A percentile compares a stretch with the other conserved stretches of the same genome.
phyloP scores from a whole-genome alignment of 2,888 invertebrate species.

The Conchocele bisecta region DNA sequence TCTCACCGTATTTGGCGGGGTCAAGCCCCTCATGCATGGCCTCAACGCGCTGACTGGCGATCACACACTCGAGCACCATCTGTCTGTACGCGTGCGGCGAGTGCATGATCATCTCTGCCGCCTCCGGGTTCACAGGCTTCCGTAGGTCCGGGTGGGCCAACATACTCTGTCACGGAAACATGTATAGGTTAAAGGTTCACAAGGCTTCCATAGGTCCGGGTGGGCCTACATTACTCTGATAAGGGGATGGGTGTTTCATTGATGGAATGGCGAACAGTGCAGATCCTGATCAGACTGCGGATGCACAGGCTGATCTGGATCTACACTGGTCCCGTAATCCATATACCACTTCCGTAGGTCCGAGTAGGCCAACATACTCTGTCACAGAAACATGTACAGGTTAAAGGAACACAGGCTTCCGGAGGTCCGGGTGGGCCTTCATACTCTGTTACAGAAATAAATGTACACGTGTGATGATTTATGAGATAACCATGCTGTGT shows the following conservation, averaged over 20 bases:
- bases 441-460: conserved; percentile 69
- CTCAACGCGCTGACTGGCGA: conserved; percentile 78
- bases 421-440: too few species aligned
- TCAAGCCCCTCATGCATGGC: conserved; percentile 62
- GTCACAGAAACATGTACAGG: too few species aligned
- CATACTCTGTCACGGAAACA: conserved; percentile 68
- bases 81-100: conserved; percentile 78
- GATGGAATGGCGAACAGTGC: too few species aligned
- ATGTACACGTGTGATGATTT: too few species aligned
- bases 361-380: conserved; percentile 77
- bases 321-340: too few species aligned
- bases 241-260: too few species aligned
- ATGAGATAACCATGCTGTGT: not conserved
- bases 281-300: too few species aligned
- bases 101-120: conserved; percentile 75
- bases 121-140: conserved; percentile 78
- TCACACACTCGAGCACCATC: conserved; percentile 80
- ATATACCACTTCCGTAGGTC: conserved; percentile 74
- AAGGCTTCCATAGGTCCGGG: too few species aligned
- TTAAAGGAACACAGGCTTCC: too few species aligned
- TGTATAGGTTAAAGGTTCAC: too few species aligned
- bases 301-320: too few species aligned
- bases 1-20: conserved; percentile 54
- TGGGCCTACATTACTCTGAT: too few species aligned
- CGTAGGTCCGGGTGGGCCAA: conserved; percentile 76